Conservation (phyloP, 2,113 vertebrate species). For the Aegithalos caudatus region DNA sequence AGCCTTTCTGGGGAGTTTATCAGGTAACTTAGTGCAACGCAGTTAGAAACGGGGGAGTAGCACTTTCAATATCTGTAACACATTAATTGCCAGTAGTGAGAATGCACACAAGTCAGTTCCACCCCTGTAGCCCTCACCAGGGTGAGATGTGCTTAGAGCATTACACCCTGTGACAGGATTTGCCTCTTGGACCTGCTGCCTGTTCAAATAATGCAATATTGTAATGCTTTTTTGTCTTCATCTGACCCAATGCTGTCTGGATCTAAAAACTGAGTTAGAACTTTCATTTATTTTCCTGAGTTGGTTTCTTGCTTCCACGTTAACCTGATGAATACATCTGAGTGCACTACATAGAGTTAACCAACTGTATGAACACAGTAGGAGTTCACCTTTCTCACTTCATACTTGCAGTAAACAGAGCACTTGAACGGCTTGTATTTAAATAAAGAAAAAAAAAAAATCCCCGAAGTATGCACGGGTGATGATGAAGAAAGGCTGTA, state of each 20-base stretch:
- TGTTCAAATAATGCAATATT: not conserved
- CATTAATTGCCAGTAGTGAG: not conserved
- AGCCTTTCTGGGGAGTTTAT: not conserved
- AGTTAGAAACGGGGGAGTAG: not conserved
- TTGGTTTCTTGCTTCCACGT: not conserved
- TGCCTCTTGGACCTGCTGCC: not conserved
- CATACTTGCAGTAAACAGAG: not conserved
- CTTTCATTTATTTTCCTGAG: not conserved
- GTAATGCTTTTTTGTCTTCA: not conserved
- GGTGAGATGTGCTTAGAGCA: not conserved
- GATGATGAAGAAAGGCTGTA: not conserved
- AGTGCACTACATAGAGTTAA: not conserved
- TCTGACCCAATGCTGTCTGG: not conserved
- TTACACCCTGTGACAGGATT: not conserved
- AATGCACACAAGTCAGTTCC: not conserved
- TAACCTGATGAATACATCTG: not conserved
- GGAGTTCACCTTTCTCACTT: not conserved
- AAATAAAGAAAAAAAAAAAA: not conserved
- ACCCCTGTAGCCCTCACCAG: accelerated
- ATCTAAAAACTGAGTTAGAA: not conserved
- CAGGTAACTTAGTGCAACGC: not conserved
- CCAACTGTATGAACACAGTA: not conserved
- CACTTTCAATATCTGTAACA: not conserved
- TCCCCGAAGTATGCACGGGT: not conserved
- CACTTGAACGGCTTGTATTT: not conserved